These are phyloP conservation scores for Anastrepha obliqua DNA, from an alignment of 1,140 invertebrate species.

Conservation along the genomic window DNA sequence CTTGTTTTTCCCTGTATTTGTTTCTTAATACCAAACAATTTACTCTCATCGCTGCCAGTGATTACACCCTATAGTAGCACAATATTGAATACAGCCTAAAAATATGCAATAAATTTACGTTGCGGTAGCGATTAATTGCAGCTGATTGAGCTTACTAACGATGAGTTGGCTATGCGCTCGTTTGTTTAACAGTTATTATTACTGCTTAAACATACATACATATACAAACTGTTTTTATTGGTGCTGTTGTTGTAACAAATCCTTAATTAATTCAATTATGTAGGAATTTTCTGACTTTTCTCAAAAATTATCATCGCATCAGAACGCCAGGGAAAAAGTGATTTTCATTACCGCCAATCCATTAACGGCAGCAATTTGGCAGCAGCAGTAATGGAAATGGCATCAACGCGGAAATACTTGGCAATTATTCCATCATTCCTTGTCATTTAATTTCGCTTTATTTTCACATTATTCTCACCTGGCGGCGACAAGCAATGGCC, in stretches of 20 bases:
- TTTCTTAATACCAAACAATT: background rate
- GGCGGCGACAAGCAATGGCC: background rate
- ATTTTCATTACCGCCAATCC: constrained; percentile 43
- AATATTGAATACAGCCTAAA: background rate
- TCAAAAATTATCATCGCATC: constrained; percentile 25
- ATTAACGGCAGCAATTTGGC: constrained; percentile 5
- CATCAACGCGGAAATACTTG: constrained; percentile 6
- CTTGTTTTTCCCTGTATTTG: no score
- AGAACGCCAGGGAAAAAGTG: constrained; percentile 11
- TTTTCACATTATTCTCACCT: constrained; percentile 41
- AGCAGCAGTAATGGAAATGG: background rate
- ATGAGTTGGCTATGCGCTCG: background rate
- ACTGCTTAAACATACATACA: background rate
- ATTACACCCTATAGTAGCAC: no score
- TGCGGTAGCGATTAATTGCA: background rate
- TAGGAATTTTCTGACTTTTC: background rate
- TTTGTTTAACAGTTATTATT: background rate
- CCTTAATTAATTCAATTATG: constrained; percentile 5
- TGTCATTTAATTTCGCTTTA: constrained; percentile 41
- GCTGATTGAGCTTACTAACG: background rate
- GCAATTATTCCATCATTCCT: constrained; percentile 51
- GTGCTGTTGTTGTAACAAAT: constrained; percentile 32
- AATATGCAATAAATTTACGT: background rate
- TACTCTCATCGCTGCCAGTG: background rate
- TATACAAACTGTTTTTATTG: no score